Conservation (phyloP, 2,797 vertebrate species). For the Podarcis siculus region DNA sequence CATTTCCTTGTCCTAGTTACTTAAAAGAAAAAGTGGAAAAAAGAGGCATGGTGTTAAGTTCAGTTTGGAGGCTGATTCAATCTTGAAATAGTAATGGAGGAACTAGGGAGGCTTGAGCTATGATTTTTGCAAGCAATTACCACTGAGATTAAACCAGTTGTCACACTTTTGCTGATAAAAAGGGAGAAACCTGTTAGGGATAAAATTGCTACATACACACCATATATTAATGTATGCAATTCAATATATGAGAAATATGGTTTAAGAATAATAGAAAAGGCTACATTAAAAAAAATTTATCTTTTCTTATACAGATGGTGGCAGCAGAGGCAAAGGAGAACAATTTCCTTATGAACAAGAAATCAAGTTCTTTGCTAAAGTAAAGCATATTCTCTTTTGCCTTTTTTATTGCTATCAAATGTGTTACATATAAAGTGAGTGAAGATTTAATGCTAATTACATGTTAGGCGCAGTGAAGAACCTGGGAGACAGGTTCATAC, state of each 20-base stretch:
- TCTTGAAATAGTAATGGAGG: neutral
- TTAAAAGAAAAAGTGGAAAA: neutral
- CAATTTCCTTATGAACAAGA: slow-evolving; percentile 92
- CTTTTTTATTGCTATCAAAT: slow-evolving; percentile 31
- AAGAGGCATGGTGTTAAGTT: neutral
- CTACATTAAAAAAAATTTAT: slow-evolving; percentile 8
- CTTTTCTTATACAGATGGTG: slow-evolving; percentile 82
- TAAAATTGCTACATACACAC: neutral
- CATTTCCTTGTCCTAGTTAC: neutral
- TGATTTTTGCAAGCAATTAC: neutral
- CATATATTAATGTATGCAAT: neutral
- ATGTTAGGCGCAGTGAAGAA: neutral
- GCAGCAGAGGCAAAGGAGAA: slow-evolving; percentile 84
- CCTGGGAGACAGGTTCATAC: neutral
- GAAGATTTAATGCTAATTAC: neutral
- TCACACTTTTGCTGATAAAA: neutral
- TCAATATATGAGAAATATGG: too few species aligned
- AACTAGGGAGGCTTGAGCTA: neutral
- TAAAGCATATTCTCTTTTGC: slow-evolving; percentile 75
- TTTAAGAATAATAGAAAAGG: neutral
- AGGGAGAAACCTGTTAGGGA: neutral
- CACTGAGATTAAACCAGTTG: neutral
- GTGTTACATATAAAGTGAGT: neutral
- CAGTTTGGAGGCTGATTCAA: neutral
- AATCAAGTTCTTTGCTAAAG: slow-evolving; percentile 98